Percentiles rank a stretch among this genome's conserved stretches.
Evolutionary conservation across 1,140 invertebrate genomes (phyloP).

Genomic region (Cotesia chilonis): DNA sequence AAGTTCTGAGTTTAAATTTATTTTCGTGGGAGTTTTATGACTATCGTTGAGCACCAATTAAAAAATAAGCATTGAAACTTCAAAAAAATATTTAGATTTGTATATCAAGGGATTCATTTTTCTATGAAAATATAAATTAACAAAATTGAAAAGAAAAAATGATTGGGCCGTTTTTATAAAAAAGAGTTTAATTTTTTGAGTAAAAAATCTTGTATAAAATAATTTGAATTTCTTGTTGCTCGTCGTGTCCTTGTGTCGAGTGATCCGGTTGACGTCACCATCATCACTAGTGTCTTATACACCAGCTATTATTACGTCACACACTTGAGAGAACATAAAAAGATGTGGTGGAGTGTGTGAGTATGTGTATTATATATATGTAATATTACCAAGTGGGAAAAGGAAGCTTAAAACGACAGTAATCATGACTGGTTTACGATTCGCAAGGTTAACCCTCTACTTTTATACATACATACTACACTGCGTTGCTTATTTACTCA

Average conservation of each 20-base stretch:
- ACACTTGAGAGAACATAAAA: slow-evolving; percentile 25
- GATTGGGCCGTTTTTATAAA: too few relatives aligned
- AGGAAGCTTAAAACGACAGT: slow-evolving; percentile 10
- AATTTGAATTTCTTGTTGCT: slow-evolving; percentile 12
- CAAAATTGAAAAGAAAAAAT: too few relatives aligned
- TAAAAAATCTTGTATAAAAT: not conserved
- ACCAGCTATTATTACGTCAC: slow-evolving; percentile 39
- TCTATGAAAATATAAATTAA: too few relatives aligned
- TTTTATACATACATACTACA: not conserved
- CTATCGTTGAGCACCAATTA: too few relatives aligned
- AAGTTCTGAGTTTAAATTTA: too few relatives aligned
- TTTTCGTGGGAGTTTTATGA: too few relatives aligned
- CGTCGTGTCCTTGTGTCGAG: slow-evolving; percentile 30
- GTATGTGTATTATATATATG: too few relatives aligned
- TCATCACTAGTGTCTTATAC: slow-evolving; percentile 13
- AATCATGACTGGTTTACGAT: slow-evolving; percentile 5
- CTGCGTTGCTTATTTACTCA: too few relatives aligned
- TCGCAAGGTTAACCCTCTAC: slow-evolving; percentile 27
- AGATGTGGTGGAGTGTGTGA: not conserved
- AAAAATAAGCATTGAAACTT: too few relatives aligned
- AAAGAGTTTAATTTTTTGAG: too few relatives aligned
- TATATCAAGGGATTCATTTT: too few relatives aligned
- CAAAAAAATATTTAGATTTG: too few relatives aligned
- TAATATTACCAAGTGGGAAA: not conserved
- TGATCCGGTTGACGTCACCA: slow-evolving; percentile 37